Evolutionary conservation across 1,140 invertebrate species (phyloP), one percentile per base, ranked within the genome.

Genomic region (Calycopis cecrops): DNA sequence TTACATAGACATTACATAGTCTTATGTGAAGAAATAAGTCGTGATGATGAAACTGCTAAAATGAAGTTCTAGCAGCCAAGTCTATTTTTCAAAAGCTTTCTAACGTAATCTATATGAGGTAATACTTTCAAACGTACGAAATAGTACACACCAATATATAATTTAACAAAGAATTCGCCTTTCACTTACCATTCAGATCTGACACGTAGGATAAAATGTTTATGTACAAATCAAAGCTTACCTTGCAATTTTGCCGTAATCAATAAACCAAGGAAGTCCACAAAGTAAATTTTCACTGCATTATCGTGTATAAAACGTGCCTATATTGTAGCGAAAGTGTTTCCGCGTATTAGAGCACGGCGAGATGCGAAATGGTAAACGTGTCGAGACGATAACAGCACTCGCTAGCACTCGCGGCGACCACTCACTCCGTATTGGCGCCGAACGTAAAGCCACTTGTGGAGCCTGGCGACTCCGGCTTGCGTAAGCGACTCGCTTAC

Each of bases 171-270:
- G 79, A 79, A 73, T 80, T 81, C 69, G 72, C 82, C 79, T 85
- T 85, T 85, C 82, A 85, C 82, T 85, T 73, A 76, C 67, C 74
- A 77, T 74, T 81, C 76, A 68, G 57, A 83, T 71, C 69, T 81
- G 81, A 85, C 81, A 83, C 81, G 81, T 85, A 78, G 65, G 69
- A 73, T 71, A 69, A 33, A 60, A 70, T 78, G 75, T 79, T 77
- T 73, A 73, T 74, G 58, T 63, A 59, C 60, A 61, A 59, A 76
- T 71, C 56, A 70, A 62, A 73, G 73, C 76, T 75, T 67, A 81
- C 79, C 77, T 80, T 79, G 70, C 61, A 60, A 62, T 64, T 60
- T 40, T 38, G 63, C 63, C 59, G 69, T 70, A 56, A 57, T 69
- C 34, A 57, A 59, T 52, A 34, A 40, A 63, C 64, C 59, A 57